These are phyloP conservation scores for Lycaena phlaeas DNA, from an alignment of 2,888 invertebrate species.

Conservation along the genomic window DNA sequence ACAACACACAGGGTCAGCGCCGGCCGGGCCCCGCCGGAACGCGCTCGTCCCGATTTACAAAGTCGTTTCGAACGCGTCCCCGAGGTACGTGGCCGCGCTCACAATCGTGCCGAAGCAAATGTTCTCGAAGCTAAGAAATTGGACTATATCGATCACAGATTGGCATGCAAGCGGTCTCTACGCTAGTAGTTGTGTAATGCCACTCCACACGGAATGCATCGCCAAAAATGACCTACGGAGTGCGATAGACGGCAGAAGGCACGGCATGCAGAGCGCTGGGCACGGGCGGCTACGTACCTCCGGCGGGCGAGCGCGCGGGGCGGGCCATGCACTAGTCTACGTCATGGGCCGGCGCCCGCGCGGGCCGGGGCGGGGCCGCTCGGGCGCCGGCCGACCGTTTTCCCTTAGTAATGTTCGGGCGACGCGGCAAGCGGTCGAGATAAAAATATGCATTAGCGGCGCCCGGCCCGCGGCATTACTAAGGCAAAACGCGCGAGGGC, in stretches of 20 bases:
- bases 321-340: not conserved
- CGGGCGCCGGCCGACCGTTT: slow-evolving; percentile 27
- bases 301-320: not conserved
- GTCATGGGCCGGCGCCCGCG: not conserved
- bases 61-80: too few species aligned
- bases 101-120: not conserved
- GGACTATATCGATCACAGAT: too few species aligned
- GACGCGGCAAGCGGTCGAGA: slow-evolving; percentile 35
- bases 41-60: too few species aligned
- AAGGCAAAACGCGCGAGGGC: slow-evolving; percentile 60
- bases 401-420: slow-evolving; percentile 65
- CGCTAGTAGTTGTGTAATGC: not conserved
- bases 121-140: not conserved
- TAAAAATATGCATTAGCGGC: slow-evolving; percentile 63
- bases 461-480: slow-evolving; percentile 48
- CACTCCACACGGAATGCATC: not conserved
- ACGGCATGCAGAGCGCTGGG: not conserved
- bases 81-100: not conserved
- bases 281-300: not conserved
- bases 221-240: not conserved
- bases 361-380: slow-evolving; percentile 2
- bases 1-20: slow-evolving; percentile 20
- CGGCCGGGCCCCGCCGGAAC: too few species aligned
- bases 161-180: not conserved
- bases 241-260: not conserved